Evolutionary conservation across 2,888 invertebrate species (phyloP).

Genomic region (Dasysyrphus albostriatus): DNA sequence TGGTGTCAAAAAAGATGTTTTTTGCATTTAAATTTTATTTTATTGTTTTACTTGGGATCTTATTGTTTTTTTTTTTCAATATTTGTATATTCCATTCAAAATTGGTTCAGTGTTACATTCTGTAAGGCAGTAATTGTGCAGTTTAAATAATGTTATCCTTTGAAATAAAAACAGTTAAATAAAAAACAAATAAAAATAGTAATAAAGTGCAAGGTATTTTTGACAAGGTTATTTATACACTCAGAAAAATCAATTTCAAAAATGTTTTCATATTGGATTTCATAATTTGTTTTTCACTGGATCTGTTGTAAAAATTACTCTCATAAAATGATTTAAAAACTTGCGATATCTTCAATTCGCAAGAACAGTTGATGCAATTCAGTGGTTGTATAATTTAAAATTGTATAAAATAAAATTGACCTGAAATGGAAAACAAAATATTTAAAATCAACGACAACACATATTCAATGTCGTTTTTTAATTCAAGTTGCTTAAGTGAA

Average conservation of each 20-base stretch:
- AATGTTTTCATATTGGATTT: not conserved
- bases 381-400: no score
- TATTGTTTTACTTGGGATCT: constrained; percentile 47
- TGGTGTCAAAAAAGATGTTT: constrained; percentile 78
- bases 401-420: no score
- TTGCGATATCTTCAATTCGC: no score
- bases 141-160: constrained; percentile 55
- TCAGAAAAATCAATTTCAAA: not conserved
- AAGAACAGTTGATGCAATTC: no score
- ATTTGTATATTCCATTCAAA: constrained; percentile 46
- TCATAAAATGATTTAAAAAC: no score
- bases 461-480: no score
- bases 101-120: constrained; percentile 69
- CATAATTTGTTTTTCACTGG: not conserved
- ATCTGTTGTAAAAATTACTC: no score
- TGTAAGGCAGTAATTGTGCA: constrained; percentile 70
- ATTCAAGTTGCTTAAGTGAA: no score
- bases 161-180: constrained; percentile 22
- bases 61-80: constrained; percentile 43
- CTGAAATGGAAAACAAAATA: no score
- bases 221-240: not conserved
- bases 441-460: no score
- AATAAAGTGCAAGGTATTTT: constrained; percentile 27
- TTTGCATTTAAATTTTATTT: constrained; percentile 49
- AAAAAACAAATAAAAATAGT: no score